Evolutionary conservation across 2,113 vertebrate genomes (phyloP).

Genomic region (Prionailurus viverrinus): DNA sequence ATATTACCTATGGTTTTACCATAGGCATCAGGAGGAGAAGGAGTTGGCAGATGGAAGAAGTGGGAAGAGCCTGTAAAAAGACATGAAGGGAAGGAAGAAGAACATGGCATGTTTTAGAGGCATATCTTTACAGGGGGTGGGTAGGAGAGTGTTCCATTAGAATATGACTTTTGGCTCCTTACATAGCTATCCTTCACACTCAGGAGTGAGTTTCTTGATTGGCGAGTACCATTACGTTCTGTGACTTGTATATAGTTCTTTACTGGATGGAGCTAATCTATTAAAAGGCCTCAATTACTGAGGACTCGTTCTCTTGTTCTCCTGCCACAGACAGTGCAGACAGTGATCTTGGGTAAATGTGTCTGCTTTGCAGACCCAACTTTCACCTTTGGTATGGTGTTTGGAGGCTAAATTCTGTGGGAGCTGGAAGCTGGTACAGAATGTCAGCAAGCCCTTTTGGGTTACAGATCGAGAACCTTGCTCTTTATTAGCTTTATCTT

Average conservation of each 20-base stretch:
- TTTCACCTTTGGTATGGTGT: background rate
- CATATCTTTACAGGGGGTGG: background rate
- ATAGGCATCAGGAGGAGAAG: background rate
- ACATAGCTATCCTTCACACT: background rate
- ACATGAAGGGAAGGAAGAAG: background rate
- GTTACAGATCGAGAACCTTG: background rate
- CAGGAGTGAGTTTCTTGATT: background rate
- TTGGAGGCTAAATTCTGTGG: background rate
- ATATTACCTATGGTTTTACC: background rate
- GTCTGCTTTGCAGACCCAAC: background rate
- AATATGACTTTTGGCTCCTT: background rate
- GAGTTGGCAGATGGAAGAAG: background rate
- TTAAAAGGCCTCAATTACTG: background rate
- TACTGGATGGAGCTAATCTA: background rate
- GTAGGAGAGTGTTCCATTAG: background rate
- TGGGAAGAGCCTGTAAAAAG: background rate
- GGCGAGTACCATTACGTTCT: background rate
- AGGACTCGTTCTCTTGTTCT: background rate
- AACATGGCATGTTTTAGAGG: background rate
- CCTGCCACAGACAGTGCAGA: background rate
- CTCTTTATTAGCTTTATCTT: constrained; percentile 41
- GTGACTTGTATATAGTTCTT: background rate
- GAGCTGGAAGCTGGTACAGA: background rate
- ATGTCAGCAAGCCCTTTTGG: background rate
- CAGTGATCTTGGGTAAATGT: background rate